These are phyloP conservation scores for Cenopis cana DNA, from an alignment of 2,888 invertebrate species.

Conservation along the genomic window DNA sequence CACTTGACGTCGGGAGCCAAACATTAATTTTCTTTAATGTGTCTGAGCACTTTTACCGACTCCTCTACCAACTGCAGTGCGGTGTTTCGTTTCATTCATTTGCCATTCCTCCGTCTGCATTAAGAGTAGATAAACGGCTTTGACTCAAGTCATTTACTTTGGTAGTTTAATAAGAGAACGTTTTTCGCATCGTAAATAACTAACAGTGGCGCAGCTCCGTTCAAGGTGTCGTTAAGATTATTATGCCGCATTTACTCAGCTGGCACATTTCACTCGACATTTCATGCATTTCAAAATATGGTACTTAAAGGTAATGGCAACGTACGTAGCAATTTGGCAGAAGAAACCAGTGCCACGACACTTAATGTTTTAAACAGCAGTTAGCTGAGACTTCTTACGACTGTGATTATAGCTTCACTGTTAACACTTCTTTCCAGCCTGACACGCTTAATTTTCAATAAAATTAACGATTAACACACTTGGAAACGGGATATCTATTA, in stretches of 20 bases:
- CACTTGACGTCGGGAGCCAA: slow-evolving; percentile 81
- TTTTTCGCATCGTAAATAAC: slow-evolving; percentile 51
- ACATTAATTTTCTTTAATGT: slow-evolving; percentile 85
- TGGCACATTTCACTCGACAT: slow-evolving; percentile 15
- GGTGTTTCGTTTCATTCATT: slow-evolving; percentile 83
- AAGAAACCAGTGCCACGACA: not conserved
- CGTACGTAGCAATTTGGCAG: slow-evolving; percentile 34
- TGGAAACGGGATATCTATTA: not conserved
- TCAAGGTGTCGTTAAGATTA: slow-evolving; percentile 11
- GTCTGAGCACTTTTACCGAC: slow-evolving; percentile 82
- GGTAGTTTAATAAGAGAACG: slow-evolving; percentile 77
- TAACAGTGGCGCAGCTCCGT: slow-evolving; percentile 11
- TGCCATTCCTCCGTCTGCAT: slow-evolving; percentile 74
- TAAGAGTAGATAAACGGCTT: slow-evolving; percentile 77
- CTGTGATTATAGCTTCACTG: slow-evolving; percentile 29
- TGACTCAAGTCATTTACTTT: slow-evolving; percentile 69
- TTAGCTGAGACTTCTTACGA: slow-evolving; percentile 23
- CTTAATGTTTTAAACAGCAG: slow-evolving; percentile 33
- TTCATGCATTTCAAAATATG: slow-evolving; percentile 31
- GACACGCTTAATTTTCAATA: not conserved
- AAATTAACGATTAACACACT: not conserved
- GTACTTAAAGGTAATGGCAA: slow-evolving; percentile 23
- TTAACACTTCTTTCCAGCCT: slow-evolving; percentile 5
- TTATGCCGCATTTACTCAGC: slow-evolving; percentile 4
- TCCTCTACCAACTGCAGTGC: slow-evolving; percentile 78